phyloP scores from a whole-genome alignment of 2,113 vertebrate genomes.

The Promerops cafer region DNA sequence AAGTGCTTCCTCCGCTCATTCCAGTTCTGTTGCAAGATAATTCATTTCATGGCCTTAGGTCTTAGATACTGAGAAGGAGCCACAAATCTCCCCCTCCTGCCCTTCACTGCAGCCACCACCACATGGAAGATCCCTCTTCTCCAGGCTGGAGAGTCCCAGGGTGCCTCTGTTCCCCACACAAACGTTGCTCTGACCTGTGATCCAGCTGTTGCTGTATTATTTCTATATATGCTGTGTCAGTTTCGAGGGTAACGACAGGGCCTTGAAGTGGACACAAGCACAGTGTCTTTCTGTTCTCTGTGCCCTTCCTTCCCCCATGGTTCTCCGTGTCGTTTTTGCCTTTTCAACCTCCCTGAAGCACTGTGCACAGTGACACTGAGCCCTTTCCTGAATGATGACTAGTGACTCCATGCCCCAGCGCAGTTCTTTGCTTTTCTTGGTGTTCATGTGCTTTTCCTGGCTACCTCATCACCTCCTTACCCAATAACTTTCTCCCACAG shows the following conservation, averaged over 20 bases:
- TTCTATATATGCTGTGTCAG: background rate
- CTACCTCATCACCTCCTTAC: conserved; percentile 42
- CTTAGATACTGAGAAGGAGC: background rate
- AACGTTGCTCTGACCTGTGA: background rate
- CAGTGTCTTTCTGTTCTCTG: background rate
- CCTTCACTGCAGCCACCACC: background rate
- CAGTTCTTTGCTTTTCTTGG: background rate
- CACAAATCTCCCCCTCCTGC: background rate
- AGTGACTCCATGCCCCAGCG: background rate
- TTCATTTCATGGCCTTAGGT: background rate
- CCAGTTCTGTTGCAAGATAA: background rate
- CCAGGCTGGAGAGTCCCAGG: background rate
- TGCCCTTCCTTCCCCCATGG: background rate
- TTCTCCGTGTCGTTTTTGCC: background rate
- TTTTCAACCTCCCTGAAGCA: background rate
- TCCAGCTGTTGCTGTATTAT: background rate
- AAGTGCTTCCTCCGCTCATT: background rate
- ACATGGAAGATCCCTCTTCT: background rate
- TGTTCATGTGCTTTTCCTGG: conserved; percentile 48
- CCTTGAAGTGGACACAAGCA: background rate
- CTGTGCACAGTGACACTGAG: background rate
- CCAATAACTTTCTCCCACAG: conserved; percentile 36
- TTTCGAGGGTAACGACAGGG: background rate
- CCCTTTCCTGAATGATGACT: background rate
- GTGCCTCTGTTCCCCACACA: background rate